Base-by-base conservation (phyloP, 2,113 vertebrate genomes). In the Pachyramphus minor region DNA sequence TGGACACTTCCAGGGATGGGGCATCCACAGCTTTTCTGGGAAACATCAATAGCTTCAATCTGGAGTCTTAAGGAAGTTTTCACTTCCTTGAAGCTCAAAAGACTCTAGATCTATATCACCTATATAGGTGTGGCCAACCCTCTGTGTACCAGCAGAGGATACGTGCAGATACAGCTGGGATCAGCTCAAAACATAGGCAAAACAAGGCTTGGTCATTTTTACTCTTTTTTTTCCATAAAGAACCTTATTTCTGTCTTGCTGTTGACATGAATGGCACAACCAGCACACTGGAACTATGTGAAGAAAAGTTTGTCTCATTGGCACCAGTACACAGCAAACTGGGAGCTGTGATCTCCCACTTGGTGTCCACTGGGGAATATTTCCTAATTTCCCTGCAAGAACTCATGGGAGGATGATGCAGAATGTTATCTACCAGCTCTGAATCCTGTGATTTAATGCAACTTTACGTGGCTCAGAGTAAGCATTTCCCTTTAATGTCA, bases 51-150 rank as follows among this genome's bases (percentile, higher is more conserved):
- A 31, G 9, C 53, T 30, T 15, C 49, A 44, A 0, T 3, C 11
- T 11, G 11, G 2, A 25, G 20, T 6, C 35, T 7, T 3, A 4
- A 6, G 19, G 16, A 14, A 0, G 13, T 5, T 41, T 12, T 20
- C 58, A 37, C 4, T 72, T 8, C 24, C 69, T 7, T 3, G 22
- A 8, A 25, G 69, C 55, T 14, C 66, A 47, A 9, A 25, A 59
- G 60, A 3, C 2, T 49, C 2, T 2, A 27, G 37, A 3, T 24
- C 55, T 39, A 1, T 0, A 16, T 2, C 44, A 37, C 5, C 53
- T 14, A 7, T 14, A 7, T 0, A 0, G 39, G 22, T 2, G 3
- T 2, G 35, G 68, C 20, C 62, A 75, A 76, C 22, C 2, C 42
- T 12, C 27, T 6, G 12, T 1, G 31, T 2, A 4, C 75, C 8